phyloP scores from a whole-genome alignment of 53 echinoderm and acorn worm genomes.

The Actinopyga echinites region DNA sequence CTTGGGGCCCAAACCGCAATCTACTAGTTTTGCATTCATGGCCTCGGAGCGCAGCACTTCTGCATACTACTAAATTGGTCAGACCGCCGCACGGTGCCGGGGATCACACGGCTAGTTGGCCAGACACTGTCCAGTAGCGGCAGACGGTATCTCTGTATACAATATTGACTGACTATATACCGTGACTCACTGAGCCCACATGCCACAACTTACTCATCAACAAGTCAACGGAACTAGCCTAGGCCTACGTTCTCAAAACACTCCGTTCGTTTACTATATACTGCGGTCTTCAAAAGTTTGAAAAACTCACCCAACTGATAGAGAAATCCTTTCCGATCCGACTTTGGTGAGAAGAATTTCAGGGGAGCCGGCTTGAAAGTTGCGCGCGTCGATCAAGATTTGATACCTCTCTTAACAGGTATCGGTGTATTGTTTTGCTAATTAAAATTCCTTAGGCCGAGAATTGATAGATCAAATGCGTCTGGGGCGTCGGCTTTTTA shows the following conservation, averaged over 20 bases:
- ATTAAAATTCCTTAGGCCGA: conserved; percentile 42
- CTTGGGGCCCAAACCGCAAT: no score
- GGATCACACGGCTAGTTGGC: conserved; percentile 4
- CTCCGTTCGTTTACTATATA: not conserved
- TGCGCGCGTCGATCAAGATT: conserved; percentile 23
- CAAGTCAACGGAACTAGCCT: conserved; percentile 8
- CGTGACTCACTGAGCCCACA: conserved; percentile 28
- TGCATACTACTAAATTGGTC: no score
- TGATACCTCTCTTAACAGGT: conserved; percentile 42
- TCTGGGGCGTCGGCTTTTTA: conserved; percentile 30
- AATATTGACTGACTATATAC: not conserved
- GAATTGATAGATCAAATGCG: conserved; percentile 29
- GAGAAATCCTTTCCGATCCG: conserved; percentile 30
- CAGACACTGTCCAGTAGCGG: conserved; percentile 30
- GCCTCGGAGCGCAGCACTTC: no score
- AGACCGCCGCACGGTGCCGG: not conserved
- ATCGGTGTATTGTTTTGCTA: conserved; percentile 43
- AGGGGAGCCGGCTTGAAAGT: conserved; percentile 25
- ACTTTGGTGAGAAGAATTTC: not conserved
- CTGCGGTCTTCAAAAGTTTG: conserved; percentile 6
- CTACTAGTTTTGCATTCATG: no score
- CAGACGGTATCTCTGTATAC: conserved; percentile 18
- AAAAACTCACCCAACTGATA: conserved; percentile 14
- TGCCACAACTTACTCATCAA: conserved; percentile 38
- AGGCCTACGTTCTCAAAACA: conserved; percentile 2